Base-by-base conservation (phyloP, 2,888 invertebrate species). In the Notodonta ziczac region DNA sequence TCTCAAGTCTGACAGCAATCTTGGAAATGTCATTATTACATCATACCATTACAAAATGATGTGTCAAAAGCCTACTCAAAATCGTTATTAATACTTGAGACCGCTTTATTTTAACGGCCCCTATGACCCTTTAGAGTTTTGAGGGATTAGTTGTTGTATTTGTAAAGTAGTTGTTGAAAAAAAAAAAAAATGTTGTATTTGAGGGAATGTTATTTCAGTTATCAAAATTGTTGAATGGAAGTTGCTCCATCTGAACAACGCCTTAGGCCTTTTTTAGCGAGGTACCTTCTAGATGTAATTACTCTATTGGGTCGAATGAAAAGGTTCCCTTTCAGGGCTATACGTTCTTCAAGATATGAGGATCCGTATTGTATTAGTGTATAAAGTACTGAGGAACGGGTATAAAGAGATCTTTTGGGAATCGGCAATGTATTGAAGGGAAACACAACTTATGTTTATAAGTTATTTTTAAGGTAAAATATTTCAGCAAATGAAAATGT, bases 281-380 rank as follows among this genome's bases (percentile, higher is more conserved):
- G 75, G 73, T 74, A 76, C 80, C 75, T 80, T 81, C 69, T 70
- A 80, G 78, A 84, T 83, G 84, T 85, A 85, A 87, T 87, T 87
- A 87, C 85, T 84, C 83, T 82, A 86, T 84, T 80, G 82, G 80
- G 72, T 70, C 74, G 76, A 75, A 78, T 84, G 79, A 85, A 88
- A 85, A 77, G 83, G 76, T 60, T 69, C 69, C 76, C 64, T 78
- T 80, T 81, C 72, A 62, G 66, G 76, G 9, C 54, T 14, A 14
- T 54, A 54, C 54, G 35, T 54, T 54, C 12, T 35, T 53, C 7
- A 54, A 39, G 54, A 54, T 54, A 54, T 39, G 54, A 40, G n/a
- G 54, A 54, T 39, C 12, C 5, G 12, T 2, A 32, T 52, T 52
- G 52, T 52, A 32, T 52, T 52, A 52, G 52, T 35, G 16, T 32